phyloP scores from a whole-genome alignment of 1,140 invertebrate genomes.

The Drosophila rufa region DNA sequence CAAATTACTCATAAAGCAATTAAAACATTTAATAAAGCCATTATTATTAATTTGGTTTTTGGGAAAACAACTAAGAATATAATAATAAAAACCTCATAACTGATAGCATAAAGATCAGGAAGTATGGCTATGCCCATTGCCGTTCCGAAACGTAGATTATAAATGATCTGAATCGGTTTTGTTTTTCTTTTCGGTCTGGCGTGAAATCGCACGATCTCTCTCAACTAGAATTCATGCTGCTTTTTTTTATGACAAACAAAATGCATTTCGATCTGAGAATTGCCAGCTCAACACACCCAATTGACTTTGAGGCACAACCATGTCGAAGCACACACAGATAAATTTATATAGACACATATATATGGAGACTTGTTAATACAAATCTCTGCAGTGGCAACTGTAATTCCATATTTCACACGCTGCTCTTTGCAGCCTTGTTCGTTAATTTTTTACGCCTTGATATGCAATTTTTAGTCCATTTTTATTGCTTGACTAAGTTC shows the following conservation, averaged over 20 bases:
- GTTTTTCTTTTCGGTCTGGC: conserved; percentile 13
- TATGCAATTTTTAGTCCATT: conserved; percentile 32
- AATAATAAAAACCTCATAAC: neutral
- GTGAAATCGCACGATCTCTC: conserved; percentile 15
- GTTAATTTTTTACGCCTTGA: conserved; percentile 50
- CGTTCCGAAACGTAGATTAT: conserved; percentile 10
- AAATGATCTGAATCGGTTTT: conserved; percentile 30
- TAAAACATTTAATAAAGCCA: neutral
- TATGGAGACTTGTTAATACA: conserved; percentile 11
- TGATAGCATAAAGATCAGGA: conserved; percentile 7
- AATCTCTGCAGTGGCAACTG: conserved; percentile 21
- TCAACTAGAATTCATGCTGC: conserved; percentile 24
- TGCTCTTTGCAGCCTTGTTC: conserved; percentile 52
- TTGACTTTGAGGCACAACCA: conserved; percentile 56
- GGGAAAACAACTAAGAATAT: neutral
- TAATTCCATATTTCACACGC: conserved; percentile 56
- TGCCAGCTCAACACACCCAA: conserved; percentile 55
- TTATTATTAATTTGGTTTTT: neutral
- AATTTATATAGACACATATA: conserved; percentile 4
- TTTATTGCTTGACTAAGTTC: conserved; percentile 47
- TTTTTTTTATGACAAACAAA: conserved; percentile 51
- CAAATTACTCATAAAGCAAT: conserved; percentile 6
- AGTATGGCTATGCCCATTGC: conserved; percentile 6
- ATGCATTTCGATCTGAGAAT: conserved; percentile 27
- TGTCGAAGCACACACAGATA: conserved; percentile 30